Conservation (phyloP, 2,113 vertebrate genomes). For the Aldabrachelys gigantea region DNA sequence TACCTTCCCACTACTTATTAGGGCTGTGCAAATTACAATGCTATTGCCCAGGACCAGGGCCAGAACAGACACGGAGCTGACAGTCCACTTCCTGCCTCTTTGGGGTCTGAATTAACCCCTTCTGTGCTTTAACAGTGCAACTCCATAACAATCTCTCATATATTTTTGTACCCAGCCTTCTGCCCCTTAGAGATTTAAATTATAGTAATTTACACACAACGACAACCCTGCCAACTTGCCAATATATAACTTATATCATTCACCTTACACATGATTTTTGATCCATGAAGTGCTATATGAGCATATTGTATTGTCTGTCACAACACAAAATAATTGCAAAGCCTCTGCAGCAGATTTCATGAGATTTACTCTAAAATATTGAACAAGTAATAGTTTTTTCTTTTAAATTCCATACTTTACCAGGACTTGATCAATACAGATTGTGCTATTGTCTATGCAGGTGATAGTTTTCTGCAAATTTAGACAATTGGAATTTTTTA, state of each 20-base stretch:
- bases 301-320: not conserved
- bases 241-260: not conserved
- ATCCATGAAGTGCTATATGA: not conserved
- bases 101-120: not conserved
- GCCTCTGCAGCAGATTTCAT: conserved; percentile 32
- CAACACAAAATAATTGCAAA: conserved; percentile 37
- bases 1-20: not conserved
- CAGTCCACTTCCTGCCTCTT: not conserved
- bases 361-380: conserved; percentile 27
- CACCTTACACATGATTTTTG: not conserved
- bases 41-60: not conserved
- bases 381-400: conserved; percentile 46
- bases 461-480: conserved; percentile 24
- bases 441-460: conserved; percentile 16
- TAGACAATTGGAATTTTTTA: conserved; percentile 13
- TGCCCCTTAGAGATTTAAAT: not conserved
- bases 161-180: not conserved
- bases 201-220: not conserved
- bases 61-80: not conserved
- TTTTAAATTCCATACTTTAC: conserved; percentile 59
- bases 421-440: conserved; percentile 49
- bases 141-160: not conserved
- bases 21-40: not conserved
- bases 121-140: not conserved
- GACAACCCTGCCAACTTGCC: not conserved